phyloP scores from a whole-genome alignment of 2,113 vertebrate species.

The Cisticola juncidis region DNA sequence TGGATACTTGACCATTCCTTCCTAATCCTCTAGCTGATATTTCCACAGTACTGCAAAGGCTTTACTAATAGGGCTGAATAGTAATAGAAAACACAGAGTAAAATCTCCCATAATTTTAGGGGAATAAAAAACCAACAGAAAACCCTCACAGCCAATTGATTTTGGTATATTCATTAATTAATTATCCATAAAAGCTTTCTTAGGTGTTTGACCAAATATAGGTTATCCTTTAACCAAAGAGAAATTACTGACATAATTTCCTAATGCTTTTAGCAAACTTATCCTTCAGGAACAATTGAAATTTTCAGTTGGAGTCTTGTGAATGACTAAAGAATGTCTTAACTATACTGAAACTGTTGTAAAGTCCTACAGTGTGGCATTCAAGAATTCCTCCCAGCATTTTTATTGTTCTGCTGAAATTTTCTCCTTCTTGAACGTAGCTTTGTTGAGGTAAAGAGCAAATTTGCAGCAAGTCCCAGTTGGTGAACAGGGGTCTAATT shows the following conservation, averaged over 20 bases:
- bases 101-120: not conserved
- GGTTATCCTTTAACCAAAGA: conserved; percentile 41
- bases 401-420: not conserved
- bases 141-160: not conserved
- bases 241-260: not conserved
- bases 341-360: not conserved
- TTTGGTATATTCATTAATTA: conserved; percentile 3
- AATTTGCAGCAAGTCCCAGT: not conserved
- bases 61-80: not conserved
- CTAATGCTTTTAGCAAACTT: not conserved
- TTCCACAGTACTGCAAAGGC: not conserved
- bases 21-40: not conserved
- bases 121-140: not conserved
- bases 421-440: not conserved
- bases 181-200: conserved; percentile 15
- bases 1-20: not conserved
- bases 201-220: not conserved
- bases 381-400: not conserved
- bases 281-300: not conserved
- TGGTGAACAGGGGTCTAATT: not conserved
- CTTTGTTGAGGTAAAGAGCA: not conserved
- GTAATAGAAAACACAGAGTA: not conserved
- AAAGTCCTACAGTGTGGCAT: not conserved
- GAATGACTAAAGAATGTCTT: not conserved
- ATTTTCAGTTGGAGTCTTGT: not conserved